Conservation (phyloP, 1,140 invertebrate species). For the Zaprionus gabonicus region DNA sequence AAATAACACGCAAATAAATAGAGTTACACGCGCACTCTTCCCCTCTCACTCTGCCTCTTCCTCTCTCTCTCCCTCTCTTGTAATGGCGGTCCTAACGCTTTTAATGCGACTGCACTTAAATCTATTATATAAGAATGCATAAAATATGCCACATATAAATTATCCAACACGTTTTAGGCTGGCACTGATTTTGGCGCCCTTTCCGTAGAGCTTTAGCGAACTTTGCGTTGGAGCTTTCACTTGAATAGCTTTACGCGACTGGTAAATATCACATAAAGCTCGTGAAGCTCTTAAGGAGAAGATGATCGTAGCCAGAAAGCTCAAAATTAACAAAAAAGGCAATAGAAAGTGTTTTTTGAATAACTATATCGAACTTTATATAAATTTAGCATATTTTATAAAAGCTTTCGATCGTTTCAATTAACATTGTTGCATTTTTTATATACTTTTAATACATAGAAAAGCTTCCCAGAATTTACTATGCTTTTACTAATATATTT, state of each 20-base stretch:
- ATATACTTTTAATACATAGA: too few species aligned
- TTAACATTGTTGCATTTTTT: too few species aligned
- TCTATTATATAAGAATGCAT: conserved; percentile 71
- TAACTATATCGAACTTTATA: too few species aligned
- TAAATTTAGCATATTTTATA: too few species aligned
- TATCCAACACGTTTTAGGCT: conserved; percentile 53
- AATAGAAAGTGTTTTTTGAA: too few species aligned
- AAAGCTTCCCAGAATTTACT: too few species aligned
- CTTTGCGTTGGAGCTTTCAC: not conserved
- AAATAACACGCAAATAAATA: conserved; percentile 45
- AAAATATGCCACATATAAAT: conserved; percentile 69
- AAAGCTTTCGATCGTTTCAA: too few species aligned
- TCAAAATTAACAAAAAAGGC: too few species aligned
- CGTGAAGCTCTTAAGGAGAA: too few species aligned
- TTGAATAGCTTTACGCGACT: not conserved
- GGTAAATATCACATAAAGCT: not conserved
- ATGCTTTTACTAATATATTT: too few species aligned
- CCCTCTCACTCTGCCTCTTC: not conserved
- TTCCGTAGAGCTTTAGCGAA: not conserved
- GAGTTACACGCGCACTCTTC: conserved; percentile 36
- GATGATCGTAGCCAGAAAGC: too few species aligned
- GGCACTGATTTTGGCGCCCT: conserved; percentile 21
- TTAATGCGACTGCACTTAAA: conserved; percentile 76
- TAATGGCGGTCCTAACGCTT: conserved; percentile 56
- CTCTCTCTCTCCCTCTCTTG: conserved; percentile 20